Conservation (phyloP, 2,888 invertebrate species). For the Parascotia fuliginaria region DNA sequence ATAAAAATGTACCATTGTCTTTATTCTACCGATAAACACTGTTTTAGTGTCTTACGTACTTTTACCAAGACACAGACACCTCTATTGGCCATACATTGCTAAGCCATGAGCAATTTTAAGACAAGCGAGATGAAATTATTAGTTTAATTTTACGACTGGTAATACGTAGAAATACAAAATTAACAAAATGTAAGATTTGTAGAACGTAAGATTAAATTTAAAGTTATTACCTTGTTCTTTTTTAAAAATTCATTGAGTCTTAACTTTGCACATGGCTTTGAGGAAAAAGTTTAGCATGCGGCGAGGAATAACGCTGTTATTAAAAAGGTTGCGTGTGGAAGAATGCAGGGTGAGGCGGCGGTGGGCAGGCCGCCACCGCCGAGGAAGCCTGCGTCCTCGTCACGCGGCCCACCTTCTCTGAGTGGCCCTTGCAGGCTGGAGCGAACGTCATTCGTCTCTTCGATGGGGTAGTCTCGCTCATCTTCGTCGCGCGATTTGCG, state of each 20-base stretch:
- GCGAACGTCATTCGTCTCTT: slow-evolving; percentile 84
- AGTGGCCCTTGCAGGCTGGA: slow-evolving; percentile 89
- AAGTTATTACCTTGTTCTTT: background rate
- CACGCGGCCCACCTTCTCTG: slow-evolving; percentile 85
- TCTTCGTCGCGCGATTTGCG: slow-evolving; percentile 82
- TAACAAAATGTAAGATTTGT: background rate
- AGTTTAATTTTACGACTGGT: slow-evolving; percentile 21
- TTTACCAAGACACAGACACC: slow-evolving; percentile 33
- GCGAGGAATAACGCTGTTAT: slow-evolving; percentile 67
- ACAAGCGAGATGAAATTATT: slow-evolving; percentile 22
- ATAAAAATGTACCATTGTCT: slow-evolving; percentile 35
- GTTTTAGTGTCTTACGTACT: slow-evolving; percentile 26
- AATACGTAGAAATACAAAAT: slow-evolving; percentile 23
- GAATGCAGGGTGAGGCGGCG: slow-evolving; percentile 48
- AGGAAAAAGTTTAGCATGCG: slow-evolving; percentile 71
- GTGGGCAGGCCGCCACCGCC: slow-evolving; percentile 67
- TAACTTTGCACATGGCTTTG: slow-evolving; percentile 65
- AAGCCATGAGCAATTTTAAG: slow-evolving; percentile 45
- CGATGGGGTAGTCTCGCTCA: slow-evolving; percentile 65
- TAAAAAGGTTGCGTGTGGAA: slow-evolving; percentile 67
- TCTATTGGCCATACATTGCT: slow-evolving; percentile 28
- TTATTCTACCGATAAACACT: slow-evolving; percentile 37
- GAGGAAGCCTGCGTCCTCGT: slow-evolving; percentile 77
- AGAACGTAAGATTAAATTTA: background rate
- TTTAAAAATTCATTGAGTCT: slow-evolving; percentile 33